Percentiles rank a stretch among this genome's conserved stretches.
Evolutionary conservation across 2,113 vertebrate species (phyloP).

Genomic region (Phalacrocorax pelagicus): DNA sequence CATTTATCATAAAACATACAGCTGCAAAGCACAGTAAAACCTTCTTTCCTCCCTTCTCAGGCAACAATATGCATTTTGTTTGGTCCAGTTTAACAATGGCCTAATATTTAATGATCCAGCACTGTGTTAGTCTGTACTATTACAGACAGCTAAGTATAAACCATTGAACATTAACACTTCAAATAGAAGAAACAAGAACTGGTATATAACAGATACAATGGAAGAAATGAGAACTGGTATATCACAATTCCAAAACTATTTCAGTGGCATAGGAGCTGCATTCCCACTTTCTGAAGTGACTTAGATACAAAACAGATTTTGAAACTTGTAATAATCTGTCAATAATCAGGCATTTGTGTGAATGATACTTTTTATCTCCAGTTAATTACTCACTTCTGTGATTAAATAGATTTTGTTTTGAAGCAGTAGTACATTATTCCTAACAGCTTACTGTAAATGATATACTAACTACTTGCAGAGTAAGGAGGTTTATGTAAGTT

Average conservation of each 20-base stretch:
- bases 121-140: no score
- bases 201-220: not conserved
- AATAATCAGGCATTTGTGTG: not conserved
- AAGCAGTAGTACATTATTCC: not conserved
- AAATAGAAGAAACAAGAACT: not conserved
- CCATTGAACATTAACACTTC: not conserved
- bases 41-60: not conserved
- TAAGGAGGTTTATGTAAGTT: not conserved
- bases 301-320: not conserved
- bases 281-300: not conserved
- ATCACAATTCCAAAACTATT: not conserved
- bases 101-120: not conserved
- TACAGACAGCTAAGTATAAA: not conserved
- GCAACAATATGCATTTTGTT: not conserved
- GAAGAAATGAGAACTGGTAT: not conserved
- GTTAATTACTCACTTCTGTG: not conserved
- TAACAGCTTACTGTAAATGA: not conserved
- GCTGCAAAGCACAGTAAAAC: not conserved
- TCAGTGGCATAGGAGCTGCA: not conserved
- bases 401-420: slow-evolving; percentile 38
- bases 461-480: not conserved
- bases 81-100: not conserved
- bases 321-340: not conserved
- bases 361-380: not conserved
- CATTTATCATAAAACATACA: not conserved